These are phyloP conservation scores for Zosterops japonicus DNA, from an alignment of 2,113 vertebrate genomes.

Conservation along the genomic window DNA sequence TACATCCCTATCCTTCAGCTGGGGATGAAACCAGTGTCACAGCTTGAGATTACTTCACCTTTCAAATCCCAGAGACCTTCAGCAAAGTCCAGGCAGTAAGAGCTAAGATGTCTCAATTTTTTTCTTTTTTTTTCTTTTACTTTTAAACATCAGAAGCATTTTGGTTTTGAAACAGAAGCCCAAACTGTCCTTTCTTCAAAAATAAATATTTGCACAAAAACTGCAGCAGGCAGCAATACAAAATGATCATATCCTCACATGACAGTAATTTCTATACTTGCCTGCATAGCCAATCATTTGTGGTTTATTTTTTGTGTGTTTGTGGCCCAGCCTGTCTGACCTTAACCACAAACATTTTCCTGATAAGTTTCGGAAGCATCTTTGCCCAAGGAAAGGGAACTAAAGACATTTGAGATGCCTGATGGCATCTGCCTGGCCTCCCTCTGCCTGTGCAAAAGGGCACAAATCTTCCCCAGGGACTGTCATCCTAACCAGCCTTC, in stretches of 20 bases:
- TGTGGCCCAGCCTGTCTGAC: not conserved
- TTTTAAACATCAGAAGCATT: not conserved
- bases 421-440: not conserved
- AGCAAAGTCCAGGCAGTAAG: not conserved
- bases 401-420: not conserved
- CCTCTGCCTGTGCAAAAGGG: not conserved
- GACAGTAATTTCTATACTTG: not conserved
- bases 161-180: not conserved
- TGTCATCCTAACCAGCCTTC: not conserved
- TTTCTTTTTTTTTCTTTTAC: not conserved
- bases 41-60: not conserved
- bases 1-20: not conserved
- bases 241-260: not conserved
- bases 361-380: accelerated
- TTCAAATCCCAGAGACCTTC: not conserved
- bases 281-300: not conserved
- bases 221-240: not conserved
- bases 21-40: not conserved
- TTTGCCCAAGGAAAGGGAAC: not conserved
- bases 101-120: not conserved
- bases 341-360: not conserved
- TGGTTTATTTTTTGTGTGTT: not conserved
- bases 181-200: not conserved
- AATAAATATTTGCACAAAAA: conserved; percentile 24
- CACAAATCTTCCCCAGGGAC: not conserved